phyloP scores from a whole-genome alignment of 1,140 invertebrate species.

The Drosophila orosa region DNA sequence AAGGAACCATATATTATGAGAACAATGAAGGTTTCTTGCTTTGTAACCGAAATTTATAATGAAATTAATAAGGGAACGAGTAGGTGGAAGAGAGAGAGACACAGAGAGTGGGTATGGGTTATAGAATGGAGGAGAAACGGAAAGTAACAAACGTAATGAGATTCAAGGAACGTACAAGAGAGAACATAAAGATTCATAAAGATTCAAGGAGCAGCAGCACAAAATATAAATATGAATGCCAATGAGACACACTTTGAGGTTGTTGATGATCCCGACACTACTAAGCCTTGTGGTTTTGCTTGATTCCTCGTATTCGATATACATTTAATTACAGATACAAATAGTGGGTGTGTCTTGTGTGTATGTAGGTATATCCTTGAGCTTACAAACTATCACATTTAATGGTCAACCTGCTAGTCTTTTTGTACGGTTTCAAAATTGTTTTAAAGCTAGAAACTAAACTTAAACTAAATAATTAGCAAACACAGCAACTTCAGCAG shows the following conservation, averaged over 20 bases:
- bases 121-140: constrained; percentile 27
- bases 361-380: constrained; percentile 29
- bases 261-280: constrained; percentile 27
- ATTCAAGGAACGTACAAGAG: constrained; percentile 24
- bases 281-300: constrained; percentile 33
- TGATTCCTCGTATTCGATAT: neutral
- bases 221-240: constrained; percentile 71
- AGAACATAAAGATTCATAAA: constrained; percentile 15
- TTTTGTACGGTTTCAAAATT: constrained; percentile 55
- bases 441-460: constrained; percentile 68
- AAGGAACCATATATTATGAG: neutral
- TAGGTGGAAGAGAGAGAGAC: constrained; percentile 1
- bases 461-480: constrained; percentile 54
- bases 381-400: constrained; percentile 63
- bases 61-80: constrained; percentile 28
- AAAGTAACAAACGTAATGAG: constrained; percentile 39
- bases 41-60: constrained; percentile 17
- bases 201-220: constrained; percentile 48
- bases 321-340: constrained; percentile 12
- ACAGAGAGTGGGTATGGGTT: constrained; percentile 17
- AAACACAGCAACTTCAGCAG: constrained; percentile 49
- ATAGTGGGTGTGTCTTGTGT: neutral
- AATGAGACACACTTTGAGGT: constrained; percentile 72
- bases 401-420: neutral
- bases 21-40: neutral